These are phyloP conservation scores for Drosophila subsilvestris DNA, from an alignment of 2,888 invertebrate genomes.

Conservation along the genomic window DNA sequence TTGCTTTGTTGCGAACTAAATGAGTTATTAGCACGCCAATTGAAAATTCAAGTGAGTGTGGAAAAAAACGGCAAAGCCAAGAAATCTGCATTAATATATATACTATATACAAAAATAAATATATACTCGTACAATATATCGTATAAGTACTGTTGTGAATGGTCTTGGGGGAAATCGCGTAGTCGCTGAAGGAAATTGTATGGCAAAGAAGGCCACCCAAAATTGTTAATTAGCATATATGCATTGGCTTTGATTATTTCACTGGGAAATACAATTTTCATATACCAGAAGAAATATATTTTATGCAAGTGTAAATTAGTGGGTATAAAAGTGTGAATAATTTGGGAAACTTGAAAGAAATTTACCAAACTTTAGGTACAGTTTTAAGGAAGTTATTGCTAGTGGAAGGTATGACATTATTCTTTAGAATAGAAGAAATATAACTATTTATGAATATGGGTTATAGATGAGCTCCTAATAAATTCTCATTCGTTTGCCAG, in stretches of 20 bases:
- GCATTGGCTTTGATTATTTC: constrained; percentile 21
- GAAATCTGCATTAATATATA: constrained; percentile 40
- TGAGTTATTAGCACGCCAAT: constrained; percentile 83
- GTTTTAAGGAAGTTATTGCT: neutral
- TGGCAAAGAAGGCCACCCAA: constrained; percentile 46
- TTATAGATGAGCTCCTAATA: no score
- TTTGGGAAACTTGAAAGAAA: neutral
- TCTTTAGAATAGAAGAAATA: no score
- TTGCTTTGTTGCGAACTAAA: constrained; percentile 75
- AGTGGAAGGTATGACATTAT: neutral
- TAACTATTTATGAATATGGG: no score
- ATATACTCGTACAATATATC: constrained; percentile 1
- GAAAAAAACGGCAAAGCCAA: constrained; percentile 33
- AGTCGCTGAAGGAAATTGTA: constrained; percentile 39
- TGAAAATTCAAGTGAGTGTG: constrained; percentile 67
- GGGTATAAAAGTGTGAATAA: neutral
- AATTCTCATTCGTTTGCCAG: no score
- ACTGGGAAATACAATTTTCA: neutral
- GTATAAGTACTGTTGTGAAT: neutral
- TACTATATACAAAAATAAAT: constrained; percentile 1
- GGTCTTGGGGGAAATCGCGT: constrained; percentile 34
- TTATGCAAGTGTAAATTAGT: neutral
- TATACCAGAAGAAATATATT: neutral
- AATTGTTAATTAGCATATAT: constrained; percentile 40
- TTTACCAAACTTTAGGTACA: neutral